Base-by-base conservation (phyloP, 53 echinoderm and acorn worm species). In the Temnopleurus reevesii region DNA sequence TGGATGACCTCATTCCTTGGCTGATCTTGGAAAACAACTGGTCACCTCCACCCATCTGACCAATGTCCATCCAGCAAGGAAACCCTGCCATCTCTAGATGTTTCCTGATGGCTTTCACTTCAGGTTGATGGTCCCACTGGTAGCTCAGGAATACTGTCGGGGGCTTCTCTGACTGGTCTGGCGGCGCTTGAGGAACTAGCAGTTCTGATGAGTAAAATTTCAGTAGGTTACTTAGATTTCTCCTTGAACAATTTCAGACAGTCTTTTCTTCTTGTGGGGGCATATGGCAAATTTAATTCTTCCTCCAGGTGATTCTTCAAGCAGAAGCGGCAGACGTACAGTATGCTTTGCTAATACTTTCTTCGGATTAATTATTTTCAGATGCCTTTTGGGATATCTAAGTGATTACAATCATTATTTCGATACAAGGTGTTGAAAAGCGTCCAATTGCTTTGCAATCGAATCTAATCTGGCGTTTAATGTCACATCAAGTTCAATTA, bases 1-100 rank as follows among this genome's bases (percentile, higher is more conserved):
- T 98, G 28, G 98, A 89, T 18, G 94, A 89, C 59, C 98, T 86
- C 96, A 98, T 98, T 10, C 98, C 98, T 58, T 98, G 94, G 66
- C 94, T 95, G 91, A 98, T 96, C 87, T 93, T 93, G 21, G 95
- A 92, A 59, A 92, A 94, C 12, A 98, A 91, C 27, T 96, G 92
- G 56, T 98, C 98, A 17, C 98, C 98, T 63, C 95, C 96, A 45
- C 98, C 98, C 98, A 98, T 98, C 93, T 98, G 98, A 65, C 98
- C 98, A 35, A 98, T 94, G 89, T 98, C 98, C 91, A 98, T 91
- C 98, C 98, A 97, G 91, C 98, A 98, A 13, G 86, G 65, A 44
- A 93, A 99, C 18, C 99, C 99, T 17, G 99, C 99, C 90, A 86
- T 96, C 91, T 94, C 98, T 15, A 98, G 92, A 35, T 98, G 98